Base-by-base conservation (phyloP, 2,888 invertebrate genomes). In the Meiosimyza decipiens region DNA sequence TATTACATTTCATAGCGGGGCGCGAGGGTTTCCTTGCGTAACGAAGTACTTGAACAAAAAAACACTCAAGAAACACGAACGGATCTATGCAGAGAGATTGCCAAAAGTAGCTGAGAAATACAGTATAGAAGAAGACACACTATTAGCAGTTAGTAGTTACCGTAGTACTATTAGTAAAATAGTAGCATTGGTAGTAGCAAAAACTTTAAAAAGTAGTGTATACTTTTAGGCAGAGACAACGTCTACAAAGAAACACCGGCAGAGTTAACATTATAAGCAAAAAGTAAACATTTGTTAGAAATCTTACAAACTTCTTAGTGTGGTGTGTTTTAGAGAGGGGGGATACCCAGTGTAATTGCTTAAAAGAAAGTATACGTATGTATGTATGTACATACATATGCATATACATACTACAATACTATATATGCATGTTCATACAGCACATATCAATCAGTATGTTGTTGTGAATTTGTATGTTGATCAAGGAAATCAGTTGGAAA, bases 331-430 rank as follows among this genome's bases (percentile, higher is more conserved):
- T 40, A 66, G 51, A 79, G 77, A 22, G 81, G 80, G 85, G 84
- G 84, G 84, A 84, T 84, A 85, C 83, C 82, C 79, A 84, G 84
- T 84, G 84, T 84, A 84, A 85, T 84, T 84, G 84, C 85, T 84
- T 78, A 80, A 81, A n/a, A 76, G 83, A 70, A 63, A 47, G 22
- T 59, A 22, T 50, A 28, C 22, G 22, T n/a, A 22, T 64, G 11
- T 18, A 64, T 33, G 33, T 33, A 66, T 5, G 28, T 28, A 28
- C 28, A 28, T 22, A n/a, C n/a, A 28, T 33, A 50, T 15, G n/a
- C 28, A 67, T 55, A 28, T 57, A 47, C n/a, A 55, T 57, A 22
- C 28, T 28, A 28, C 28, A 28, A 28, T 28, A 15, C 22, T 51
- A 55, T 55, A 55, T 55, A n/a, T 71, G 76, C 74, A 73, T 75